Base-by-base conservation (phyloP, 2,888 invertebrate species). In the Neelides folsomi region DNA sequence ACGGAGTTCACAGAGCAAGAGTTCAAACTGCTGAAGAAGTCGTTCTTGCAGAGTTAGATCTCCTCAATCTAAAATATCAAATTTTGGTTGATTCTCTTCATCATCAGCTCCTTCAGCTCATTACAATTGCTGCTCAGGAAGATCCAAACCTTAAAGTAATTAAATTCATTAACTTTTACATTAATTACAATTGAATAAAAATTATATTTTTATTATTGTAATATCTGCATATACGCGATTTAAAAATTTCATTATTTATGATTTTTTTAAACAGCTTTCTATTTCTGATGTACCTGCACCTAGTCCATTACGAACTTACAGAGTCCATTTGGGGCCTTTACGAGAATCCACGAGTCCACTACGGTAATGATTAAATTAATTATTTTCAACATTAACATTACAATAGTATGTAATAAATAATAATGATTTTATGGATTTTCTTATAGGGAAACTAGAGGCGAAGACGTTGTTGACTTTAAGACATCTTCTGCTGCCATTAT, bases 71-170 rank as follows among this genome's bases (percentile, higher is more conserved):
- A 55, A 78, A 81, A 60, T 89, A 86, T 69, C 81, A 83, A 67
- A 77, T 79, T 57, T 72, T 85, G 54, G 71, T 83, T 66, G 81
- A 79, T 65, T 71, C 79, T 67, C 70, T 86, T 52, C 82, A 83
- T 68, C 81, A 80, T 64, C 75, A 82, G 60, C 70, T 83, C 66
- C 75, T 79, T 63, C 78, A 83, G 68, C 78, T 83, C 60, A 78
- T 79, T 44, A 76, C 77, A 34, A 75, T 78, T 47, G 79, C 79
- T 67, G 81, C 50, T 15, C 64, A 83, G 0, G 80, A 82, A 66
- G 82, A 86, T 71, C 77, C 81, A 66, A 79, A 82, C 47, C 77
- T 83, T 43, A 76, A 84, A 81, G 86, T 86, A 69, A 80, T 80
- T 77, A 34, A 37, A 43, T 44, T 41, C 18, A 15, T 37, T 44